Evolutionary conservation across 2,888 invertebrate species (phyloP), one percentile per base, ranked within the genome.

Genomic region (Stictocephala bisonia): DNA sequence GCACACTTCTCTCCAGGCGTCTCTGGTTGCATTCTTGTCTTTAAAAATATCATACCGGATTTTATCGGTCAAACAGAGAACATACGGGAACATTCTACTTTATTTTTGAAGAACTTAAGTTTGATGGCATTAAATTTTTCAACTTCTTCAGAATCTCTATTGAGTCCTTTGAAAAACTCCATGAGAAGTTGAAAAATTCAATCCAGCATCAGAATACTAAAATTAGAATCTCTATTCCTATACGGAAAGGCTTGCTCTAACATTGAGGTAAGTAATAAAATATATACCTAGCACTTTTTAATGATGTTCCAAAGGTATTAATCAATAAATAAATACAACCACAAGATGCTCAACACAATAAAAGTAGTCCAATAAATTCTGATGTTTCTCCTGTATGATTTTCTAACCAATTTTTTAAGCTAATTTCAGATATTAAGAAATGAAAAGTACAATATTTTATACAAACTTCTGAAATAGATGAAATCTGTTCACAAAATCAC

Each of bases 161-260:
- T 44, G 35, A 31, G 18, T 66, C 40, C 18, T 26, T 27, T 58
- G 58, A 3, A 7, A n/a, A n/a, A n/a, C n/a, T n/a, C n/a, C n/a
- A n/a, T n/a, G n/a, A n/a, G n/a, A n/a, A 44, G 44, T 3, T 44
- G 44, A 44, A 44, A 44, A 44, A 9, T 3, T n/a, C n/a, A 35
- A 72, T 68, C 72, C 1, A 50, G 67, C 72, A 44, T 53, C 67
- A 72, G 53, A 67, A 67, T 53, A 72, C 67, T 13, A 67, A 67
- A 53, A 51, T 72, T 66, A 71, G 71, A 66, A 74, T 35, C 35
- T 64, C 29, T 24, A 71, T 71, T 66, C 40, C 53, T 53, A 66
- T 67, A 56, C n/a, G 70, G 71, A 74, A 74, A 40, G 74, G 67
- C 66, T 74, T 27, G 56, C 56, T 40, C 29, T 74, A 31, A 40